A percentile compares a stretch with the other conserved stretches of the same genome.
phyloP scores from a whole-genome alignment of 2,797 vertebrate species.

The Microcaecilia unicolor region DNA sequence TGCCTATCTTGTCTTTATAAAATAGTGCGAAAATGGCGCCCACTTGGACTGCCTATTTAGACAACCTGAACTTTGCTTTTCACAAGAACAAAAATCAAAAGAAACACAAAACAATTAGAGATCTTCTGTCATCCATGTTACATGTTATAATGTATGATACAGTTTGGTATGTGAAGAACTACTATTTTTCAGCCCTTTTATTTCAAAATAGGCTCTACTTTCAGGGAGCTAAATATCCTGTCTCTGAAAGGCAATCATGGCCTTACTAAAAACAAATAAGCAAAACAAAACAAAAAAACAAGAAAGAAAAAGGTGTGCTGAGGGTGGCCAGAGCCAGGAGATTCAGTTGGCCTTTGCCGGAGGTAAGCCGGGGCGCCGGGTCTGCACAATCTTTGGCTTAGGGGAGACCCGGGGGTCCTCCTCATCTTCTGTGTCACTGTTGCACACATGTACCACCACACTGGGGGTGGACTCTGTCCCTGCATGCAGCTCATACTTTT shows the following conservation, averaged over 20 bases:
- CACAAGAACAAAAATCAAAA: too few relatives aligned
- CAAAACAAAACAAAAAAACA: constrained; percentile 11
- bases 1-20: too few relatives aligned
- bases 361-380: constrained; percentile 67
- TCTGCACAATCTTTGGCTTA: constrained; percentile 78
- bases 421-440: constrained; percentile 70
- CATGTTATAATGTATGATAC: constrained; percentile 31
- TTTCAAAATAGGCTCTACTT: constrained; percentile 45
- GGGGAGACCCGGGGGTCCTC: constrained; percentile 72
- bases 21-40: too few relatives aligned
- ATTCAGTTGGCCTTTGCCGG: constrained; percentile 66
- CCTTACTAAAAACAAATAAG: constrained; percentile 37
- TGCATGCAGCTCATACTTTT: constrained; percentile 75
- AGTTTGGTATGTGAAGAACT: constrained; percentile 34
- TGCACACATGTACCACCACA: constrained; percentile 75
- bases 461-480: constrained; percentile 80
- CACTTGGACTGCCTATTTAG: too few relatives aligned
- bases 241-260: constrained; percentile 38
- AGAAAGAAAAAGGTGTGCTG: constrained; percentile 17
- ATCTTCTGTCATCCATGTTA: constrained; percentile 26
- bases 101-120: too few relatives aligned
- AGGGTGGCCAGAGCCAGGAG: constrained; percentile 29
- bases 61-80: too few relatives aligned
- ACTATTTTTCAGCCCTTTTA: constrained; percentile 54
- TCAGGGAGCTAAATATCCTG: constrained; percentile 46